Percentiles rank a stretch among this genome's conserved stretches.
Conservation (phyloP, 1,140 invertebrate species). For the Acromyrmex heyeri region DNA sequence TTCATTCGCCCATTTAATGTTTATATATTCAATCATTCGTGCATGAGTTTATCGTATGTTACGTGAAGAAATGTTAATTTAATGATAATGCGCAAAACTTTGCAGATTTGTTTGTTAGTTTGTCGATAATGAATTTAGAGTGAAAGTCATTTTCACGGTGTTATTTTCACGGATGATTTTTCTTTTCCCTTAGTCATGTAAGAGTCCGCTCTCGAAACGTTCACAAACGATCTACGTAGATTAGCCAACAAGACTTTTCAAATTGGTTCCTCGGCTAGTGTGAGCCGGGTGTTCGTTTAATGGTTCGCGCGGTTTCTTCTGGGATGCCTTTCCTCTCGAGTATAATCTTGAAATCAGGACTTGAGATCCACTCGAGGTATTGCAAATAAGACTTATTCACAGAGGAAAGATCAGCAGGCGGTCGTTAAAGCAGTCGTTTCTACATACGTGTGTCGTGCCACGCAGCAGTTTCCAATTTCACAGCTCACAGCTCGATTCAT, state of each 20-base stretch:
- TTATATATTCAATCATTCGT: neutral
- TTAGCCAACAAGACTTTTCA: constrained; percentile 61
- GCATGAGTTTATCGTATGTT: neutral
- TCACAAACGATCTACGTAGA: constrained; percentile 69
- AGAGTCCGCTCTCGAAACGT: constrained; percentile 76
- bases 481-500: neutral
- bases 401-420: constrained; percentile 46
- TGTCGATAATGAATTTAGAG: neutral
- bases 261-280: constrained; percentile 37
- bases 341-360: constrained; percentile 19
- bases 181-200: constrained; percentile 58
- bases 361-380: constrained; percentile 6
- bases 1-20: neutral
- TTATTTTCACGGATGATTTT: constrained; percentile 40
- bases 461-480: constrained; percentile 14
- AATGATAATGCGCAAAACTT: neutral
- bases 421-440: constrained; percentile 5
- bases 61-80: neutral
- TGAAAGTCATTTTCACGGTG: neutral
- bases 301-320: constrained; percentile 52
- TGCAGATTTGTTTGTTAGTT: neutral
- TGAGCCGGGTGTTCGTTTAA: constrained; percentile 64
- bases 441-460: constrained; percentile 24
- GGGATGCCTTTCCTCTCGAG: constrained; percentile 8
- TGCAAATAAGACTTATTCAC: constrained; percentile 12